phyloP scores from a whole-genome alignment of 1,140 invertebrate genomes.

The Delia radicum region DNA sequence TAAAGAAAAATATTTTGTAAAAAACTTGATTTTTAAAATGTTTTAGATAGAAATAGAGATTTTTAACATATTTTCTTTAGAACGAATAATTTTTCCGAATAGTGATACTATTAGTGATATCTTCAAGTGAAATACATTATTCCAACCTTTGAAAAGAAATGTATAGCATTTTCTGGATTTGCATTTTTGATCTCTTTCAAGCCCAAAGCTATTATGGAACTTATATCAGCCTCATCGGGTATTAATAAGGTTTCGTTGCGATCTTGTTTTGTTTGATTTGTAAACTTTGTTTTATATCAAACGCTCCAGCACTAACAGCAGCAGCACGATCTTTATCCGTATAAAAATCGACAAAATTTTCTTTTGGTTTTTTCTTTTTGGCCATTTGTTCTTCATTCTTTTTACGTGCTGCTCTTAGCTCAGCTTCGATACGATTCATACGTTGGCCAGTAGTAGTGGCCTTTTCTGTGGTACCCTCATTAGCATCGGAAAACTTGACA shows the following conservation, averaged over 20 bases:
- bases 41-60: neutral
- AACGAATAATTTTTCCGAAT: too few relatives aligned
- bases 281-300: conserved; percentile 82
- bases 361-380: conserved; percentile 62
- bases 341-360: conserved; percentile 73
- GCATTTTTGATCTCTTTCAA: conserved; percentile 73
- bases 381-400: conserved; percentile 49
- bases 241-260: conserved; percentile 70
- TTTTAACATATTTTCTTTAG: too few relatives aligned
- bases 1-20: too few relatives aligned
- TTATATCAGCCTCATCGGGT: conserved; percentile 76
- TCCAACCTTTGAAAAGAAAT: conserved; percentile 77
- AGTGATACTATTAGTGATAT: too few relatives aligned
- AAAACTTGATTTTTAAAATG: too few relatives aligned
- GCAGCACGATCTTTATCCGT: conserved; percentile 89
- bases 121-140: neutral
- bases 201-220: conserved; percentile 71
- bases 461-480: conserved; percentile 29
- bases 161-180: conserved; percentile 68
- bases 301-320: conserved; percentile 71
- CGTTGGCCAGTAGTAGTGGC: conserved; percentile 45
- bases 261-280: conserved; percentile 79
- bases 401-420: conserved; percentile 44
- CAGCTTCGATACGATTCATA: conserved; percentile 49
- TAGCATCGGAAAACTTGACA: conserved; percentile 41